Base-by-base conservation (phyloP, 2,113 vertebrate species). In the Eurypyga helias region DNA sequence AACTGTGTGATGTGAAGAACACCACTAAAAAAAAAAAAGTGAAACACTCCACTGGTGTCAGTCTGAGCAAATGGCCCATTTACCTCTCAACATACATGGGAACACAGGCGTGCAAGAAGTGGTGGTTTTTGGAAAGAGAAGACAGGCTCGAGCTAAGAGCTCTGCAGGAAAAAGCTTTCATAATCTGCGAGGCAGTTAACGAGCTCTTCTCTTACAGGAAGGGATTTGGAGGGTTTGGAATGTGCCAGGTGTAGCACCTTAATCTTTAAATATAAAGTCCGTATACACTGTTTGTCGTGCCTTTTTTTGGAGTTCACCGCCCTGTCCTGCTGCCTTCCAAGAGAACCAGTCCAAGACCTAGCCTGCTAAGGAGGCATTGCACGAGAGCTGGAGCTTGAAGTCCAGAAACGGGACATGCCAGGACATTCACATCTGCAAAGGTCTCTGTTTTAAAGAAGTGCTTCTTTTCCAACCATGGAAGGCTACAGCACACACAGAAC, bases 11-110 rank as follows among this genome's bases (percentile, higher is more conserved):
- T 11, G 17, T 4, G 25, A 84, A 45, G 29, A 66, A 17, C 2
- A 10, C 18, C 6, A 49, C 4, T 20, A 43, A 36, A 75, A 48
- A 34, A 62, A 0, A 2, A 38, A 7, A n/a, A n/a, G n/a, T 31
- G 5, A 9, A 19, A 57, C 28, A 12, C 52, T 62, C 12, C 34
- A 26, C 29, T 34, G 43, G 26, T 45, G 28, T 20, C 45, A 48
- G 9, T 25, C 17, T 54, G 55, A 79, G 24, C 10, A 45, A 55
- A 36, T 0, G 28, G n/a, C 3, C 21, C 9, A 6, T 24, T 60
- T 29, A 20, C 24, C 29, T 62, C 26, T 33, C 24, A 10, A 13
- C 6, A 54, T 73, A 43, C 26, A 3, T 9, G 71, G 7, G 23
- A 29, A 28, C 2, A 17, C 6, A 11, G 69, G 9, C 4, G 2